These are phyloP conservation scores for Amphimedon queenslandica DNA, from an alignment of 37 sponge, comb jelly and placozoan genomes.

Conservation along the genomic window DNA sequence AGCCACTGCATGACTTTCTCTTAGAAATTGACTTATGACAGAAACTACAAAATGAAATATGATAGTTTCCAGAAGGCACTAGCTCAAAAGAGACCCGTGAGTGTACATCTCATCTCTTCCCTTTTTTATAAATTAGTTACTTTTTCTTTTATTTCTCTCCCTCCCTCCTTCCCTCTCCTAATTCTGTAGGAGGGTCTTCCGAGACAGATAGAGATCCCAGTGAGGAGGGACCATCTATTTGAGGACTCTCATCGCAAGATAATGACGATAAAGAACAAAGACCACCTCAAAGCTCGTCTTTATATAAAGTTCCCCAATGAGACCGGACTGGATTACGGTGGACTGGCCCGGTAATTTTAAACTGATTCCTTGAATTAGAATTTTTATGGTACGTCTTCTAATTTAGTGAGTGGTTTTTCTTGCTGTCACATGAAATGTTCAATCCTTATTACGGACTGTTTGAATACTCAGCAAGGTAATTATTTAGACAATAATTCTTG, in stretches of 20 bases:
- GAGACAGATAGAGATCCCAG: constrained; percentile 74
- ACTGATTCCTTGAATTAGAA: neutral
- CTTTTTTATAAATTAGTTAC: neutral
- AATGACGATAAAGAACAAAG: constrained; percentile 66
- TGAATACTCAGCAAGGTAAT: constrained; percentile 93
- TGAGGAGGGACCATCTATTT: constrained; percentile 66
- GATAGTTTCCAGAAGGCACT: constrained; percentile 69
- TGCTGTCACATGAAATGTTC: constrained; percentile 96
- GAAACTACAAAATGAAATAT: constrained; percentile 89
- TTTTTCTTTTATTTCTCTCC: neutral
- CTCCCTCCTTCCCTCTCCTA: neutral
- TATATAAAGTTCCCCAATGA: constrained; percentile 87
- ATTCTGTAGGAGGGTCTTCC: constrained; percentile 46
- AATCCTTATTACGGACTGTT: constrained; percentile 98
- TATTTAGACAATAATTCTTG: too few relatives aligned
- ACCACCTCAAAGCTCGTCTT: constrained; percentile 44
- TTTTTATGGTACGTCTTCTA: neutral
- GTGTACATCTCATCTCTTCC: constrained; percentile 8
- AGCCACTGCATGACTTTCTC: neutral
- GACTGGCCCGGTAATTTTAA: constrained; percentile 55
- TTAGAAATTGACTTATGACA: constrained; percentile 70
- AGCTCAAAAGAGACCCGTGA: constrained; percentile 63
- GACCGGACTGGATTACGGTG: constrained; percentile 95
- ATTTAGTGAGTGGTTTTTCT: constrained; percentile 93
- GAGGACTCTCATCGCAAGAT: constrained; percentile 79